These are phyloP conservation scores for Centropristis striata DNA, from an alignment of 2,113 vertebrate species.

Conservation along the genomic window DNA sequence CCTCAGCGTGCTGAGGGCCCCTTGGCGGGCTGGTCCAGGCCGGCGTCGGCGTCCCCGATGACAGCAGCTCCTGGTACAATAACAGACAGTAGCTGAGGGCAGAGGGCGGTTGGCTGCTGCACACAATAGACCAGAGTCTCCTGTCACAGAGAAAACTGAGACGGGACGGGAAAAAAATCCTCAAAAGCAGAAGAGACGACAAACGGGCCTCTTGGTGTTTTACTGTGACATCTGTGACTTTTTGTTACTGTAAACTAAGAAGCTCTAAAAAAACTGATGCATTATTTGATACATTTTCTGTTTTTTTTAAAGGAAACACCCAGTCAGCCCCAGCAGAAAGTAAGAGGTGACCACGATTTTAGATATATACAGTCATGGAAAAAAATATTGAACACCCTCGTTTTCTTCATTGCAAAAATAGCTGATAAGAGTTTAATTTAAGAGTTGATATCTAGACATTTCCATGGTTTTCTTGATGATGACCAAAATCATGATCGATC, in stretches of 20 bases:
- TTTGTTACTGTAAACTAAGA: background rate
- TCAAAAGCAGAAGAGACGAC: conserved; percentile 24
- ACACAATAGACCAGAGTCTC: conserved; percentile 39
- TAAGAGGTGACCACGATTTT: too few species aligned
- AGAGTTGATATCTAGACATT: too few species aligned
- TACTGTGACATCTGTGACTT: background rate
- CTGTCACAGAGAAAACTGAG: too few species aligned
- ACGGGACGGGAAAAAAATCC: conserved; percentile 11
- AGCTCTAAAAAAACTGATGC: background rate
- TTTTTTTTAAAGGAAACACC: too few species aligned
- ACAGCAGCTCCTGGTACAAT: conserved; percentile 47
- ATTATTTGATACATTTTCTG: background rate
- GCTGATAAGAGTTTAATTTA: too few species aligned
- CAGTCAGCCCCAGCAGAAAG: too few species aligned
- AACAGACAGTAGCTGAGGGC: conserved; percentile 52
- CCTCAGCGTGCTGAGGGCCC: conserved; percentile 22
- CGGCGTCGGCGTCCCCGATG: conserved; percentile 33
- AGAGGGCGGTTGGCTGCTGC: conserved; percentile 31
- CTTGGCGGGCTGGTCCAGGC: conserved; percentile 33
- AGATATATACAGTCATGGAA: too few species aligned
- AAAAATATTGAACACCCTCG: too few species aligned
- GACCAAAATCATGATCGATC: too few species aligned
- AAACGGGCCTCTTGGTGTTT: conserved; percentile 31
- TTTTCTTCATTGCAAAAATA: too few species aligned
- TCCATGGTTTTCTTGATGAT: too few species aligned